phyloP scores from a whole-genome alignment of 1,140 invertebrate genomes.

The Bursaphelenchus mucronatus region DNA sequence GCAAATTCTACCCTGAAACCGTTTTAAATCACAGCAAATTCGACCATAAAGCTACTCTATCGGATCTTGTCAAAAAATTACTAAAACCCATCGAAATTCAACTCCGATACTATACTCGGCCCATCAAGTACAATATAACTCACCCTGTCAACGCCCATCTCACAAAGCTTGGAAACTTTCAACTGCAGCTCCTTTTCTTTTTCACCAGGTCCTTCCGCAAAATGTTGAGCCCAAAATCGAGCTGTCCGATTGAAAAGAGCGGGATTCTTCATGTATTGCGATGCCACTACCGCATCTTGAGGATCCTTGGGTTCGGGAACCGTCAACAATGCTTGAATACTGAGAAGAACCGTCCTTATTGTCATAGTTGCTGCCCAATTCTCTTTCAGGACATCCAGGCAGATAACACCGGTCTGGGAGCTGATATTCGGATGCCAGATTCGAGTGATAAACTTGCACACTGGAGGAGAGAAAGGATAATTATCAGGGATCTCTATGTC shows the following conservation, averaged over 20 bases:
- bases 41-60: no score
- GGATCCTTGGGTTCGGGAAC: conserved; percentile 75
- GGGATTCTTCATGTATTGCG: conserved; percentile 83
- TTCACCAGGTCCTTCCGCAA: conserved; percentile 69
- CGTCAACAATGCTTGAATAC: conserved; percentile 55
- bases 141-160: conserved; percentile 65
- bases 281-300: conserved; percentile 89
- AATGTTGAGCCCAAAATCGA: conserved; percentile 86
- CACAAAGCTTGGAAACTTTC: conserved; percentile 62
- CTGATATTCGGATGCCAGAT: conserved; percentile 99
- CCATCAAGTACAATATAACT: conserved; percentile 22
- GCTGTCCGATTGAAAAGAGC: conserved; percentile 82
- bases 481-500: conserved; percentile 98
- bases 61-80: no score
- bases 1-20: no score
- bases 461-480: conserved; percentile 98
- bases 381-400: conserved; percentile 97
- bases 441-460: conserved; percentile 83
- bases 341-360: conserved; percentile 77
- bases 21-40: no score
- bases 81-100: no score
- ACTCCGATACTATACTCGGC: no score
- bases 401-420: conserved; percentile 95
- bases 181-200: conserved; percentile 54
- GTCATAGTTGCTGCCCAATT: conserved; percentile 99